Evolutionary conservation across 2,797 vertebrate genomes (phyloP), one percentile per base, ranked within the genome.

Genomic region (Amazona finschi): DNA sequence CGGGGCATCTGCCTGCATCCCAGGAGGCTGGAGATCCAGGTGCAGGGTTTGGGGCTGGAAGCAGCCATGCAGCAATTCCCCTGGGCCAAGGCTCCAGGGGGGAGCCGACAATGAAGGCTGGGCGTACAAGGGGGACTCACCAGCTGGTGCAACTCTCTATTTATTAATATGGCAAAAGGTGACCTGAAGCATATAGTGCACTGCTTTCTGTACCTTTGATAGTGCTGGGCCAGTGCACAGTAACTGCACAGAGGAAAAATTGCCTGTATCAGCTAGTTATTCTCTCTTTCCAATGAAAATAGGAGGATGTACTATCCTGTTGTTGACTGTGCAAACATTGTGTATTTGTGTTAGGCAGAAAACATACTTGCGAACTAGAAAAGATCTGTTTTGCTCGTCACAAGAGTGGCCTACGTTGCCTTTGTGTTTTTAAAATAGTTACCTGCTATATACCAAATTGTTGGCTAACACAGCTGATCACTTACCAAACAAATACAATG

Each of bases 131-230:
- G 52, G 55, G 84, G 39, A 90, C 86, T 91, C 70, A 4, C 90
- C 93, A 95, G 94, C 95, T 96, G 87, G 27, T 81, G 92, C 88
- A 61, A 62, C 60, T 91, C 85, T 49, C 85, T 74, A 12, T 36
- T 75, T 36, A 28, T 30, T 67, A 20, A 31, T 15, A 5, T 5
- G n/a, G 67, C 52, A 30, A 50, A 75, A 85, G 60, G 43, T 30
- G 87, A 85, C 47, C 50, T 39, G 87, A n/a, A 60, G 44, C 49
- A 16, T 41, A 79, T 15, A 21, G 39, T 16, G 81, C 55, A 16
- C 33, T 55, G 80, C 66, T 60, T 80, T 49, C 71, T 47, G 39
- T 49, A 17, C 39, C 71, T 62, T 58, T 74, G 46, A 71, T 16
- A 36, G 36, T 33, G 30, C 13, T 28, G 18, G 27, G 55, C 27